Evolutionary conservation across 2,797 vertebrate genomes (phyloP).

Genomic region (Pseudochirops corinnae): DNA sequence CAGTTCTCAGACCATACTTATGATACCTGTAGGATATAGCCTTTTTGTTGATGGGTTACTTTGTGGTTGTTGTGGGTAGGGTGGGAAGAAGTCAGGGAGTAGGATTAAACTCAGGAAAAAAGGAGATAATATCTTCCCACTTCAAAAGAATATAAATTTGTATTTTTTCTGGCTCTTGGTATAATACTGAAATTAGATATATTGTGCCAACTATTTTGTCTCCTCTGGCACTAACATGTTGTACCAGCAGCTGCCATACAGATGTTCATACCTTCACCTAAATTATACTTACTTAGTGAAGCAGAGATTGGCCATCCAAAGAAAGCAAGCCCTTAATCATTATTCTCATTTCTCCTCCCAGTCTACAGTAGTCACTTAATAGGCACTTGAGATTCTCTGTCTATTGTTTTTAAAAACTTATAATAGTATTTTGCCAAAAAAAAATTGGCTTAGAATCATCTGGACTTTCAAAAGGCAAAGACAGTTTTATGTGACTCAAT

Average conservation of each 20-base stretch:
- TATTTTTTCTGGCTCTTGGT: constrained; percentile 75
- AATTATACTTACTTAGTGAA: constrained; percentile 53
- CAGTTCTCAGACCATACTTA: not conserved
- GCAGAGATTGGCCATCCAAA: constrained; percentile 42
- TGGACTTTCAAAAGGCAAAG: constrained; percentile 64
- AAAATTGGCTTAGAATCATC: constrained; percentile 48
- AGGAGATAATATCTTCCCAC: constrained; percentile 63
- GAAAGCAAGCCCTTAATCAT: constrained; percentile 59
- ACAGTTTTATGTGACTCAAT: constrained; percentile 69
- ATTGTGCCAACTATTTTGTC: constrained; percentile 77
- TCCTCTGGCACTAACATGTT: constrained; percentile 67
- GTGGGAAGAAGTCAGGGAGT: not conserved
- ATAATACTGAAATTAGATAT: constrained; percentile 74
- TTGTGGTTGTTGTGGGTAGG: not conserved
- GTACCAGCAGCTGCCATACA: constrained; percentile 77
- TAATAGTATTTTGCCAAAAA: constrained; percentile 63
- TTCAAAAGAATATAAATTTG: constrained; percentile 76
- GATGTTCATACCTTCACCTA: constrained; percentile 75
- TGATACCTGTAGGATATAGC: constrained; percentile 21
- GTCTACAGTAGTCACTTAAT: constrained; percentile 54
- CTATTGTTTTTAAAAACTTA: constrained; percentile 68
- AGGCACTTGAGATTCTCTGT: constrained; percentile 43
- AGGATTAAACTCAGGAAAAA: constrained; percentile 40
- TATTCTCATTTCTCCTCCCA: constrained; percentile 36
- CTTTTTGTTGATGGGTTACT: not conserved